Percentiles rank a stretch among this genome's conserved stretches.
Conservation (phyloP, 2,797 vertebrate genomes). For the Rhinophrynus dorsalis region DNA sequence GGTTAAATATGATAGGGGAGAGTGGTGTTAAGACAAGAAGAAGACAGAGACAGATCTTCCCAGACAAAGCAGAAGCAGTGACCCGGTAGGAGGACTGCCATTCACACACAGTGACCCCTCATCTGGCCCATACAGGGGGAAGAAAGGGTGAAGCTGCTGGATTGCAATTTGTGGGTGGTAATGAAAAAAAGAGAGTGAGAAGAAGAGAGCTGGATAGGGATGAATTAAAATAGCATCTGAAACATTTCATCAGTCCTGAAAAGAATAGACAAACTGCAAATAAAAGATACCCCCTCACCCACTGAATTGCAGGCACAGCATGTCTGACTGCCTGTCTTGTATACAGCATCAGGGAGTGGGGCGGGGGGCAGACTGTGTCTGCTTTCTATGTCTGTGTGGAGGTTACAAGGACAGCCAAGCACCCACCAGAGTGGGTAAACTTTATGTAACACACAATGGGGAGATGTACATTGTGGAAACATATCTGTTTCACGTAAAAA, state of each 20-base stretch:
- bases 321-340: neutral
- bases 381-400: neutral
- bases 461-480: too few relatives aligned
- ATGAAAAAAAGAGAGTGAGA: neutral
- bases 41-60: neutral
- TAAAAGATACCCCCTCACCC: constrained; percentile 5
- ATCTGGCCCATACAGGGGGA: constrained; percentile 15
- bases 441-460: neutral
- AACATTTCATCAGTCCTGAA: constrained; percentile 10
- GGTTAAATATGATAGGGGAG: neutral
- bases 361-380: neutral
- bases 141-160: neutral
- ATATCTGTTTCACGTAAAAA: too few relatives aligned
- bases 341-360: neutral
- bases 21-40: too few relatives aligned
- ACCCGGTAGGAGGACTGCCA: neutral
- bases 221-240: neutral
- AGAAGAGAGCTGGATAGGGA: neutral
- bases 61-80: constrained; percentile 7
- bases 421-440: neutral
- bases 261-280: neutral
- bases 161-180: constrained; percentile 1
- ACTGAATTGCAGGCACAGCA: neutral
- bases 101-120: constrained; percentile 26
- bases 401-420: neutral